Conservation (phyloP, 2,113 vertebrate species). For the Galemys pyrenaicus region DNA sequence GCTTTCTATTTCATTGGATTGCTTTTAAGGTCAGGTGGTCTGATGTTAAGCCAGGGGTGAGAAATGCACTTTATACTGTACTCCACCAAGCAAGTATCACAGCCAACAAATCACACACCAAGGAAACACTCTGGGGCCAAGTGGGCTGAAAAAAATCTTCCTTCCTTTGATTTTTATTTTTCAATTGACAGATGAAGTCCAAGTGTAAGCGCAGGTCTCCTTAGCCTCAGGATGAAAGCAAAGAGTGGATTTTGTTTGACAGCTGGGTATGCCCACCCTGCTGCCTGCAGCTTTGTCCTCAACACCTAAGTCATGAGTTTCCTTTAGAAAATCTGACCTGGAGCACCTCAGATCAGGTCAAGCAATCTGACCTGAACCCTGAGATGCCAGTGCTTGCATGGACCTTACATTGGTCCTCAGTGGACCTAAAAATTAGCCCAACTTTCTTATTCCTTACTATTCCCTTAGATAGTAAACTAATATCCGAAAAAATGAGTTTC, state of each 20-base stretch:
- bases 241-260: neutral
- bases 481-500: neutral
- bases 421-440: neutral
- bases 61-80: neutral
- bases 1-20: neutral
- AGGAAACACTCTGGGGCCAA: neutral
- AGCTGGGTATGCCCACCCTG: neutral
- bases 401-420: neutral
- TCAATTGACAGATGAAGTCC: neutral
- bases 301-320: neutral
- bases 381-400: neutral
- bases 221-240: neutral
- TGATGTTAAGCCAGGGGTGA: neutral
- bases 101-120: slow-evolving; percentile 1
- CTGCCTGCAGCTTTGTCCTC: neutral
- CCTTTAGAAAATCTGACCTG: neutral
- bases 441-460: neutral
- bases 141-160: neutral
- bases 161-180: slow-evolving; percentile 10
- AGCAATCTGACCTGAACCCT: neutral
- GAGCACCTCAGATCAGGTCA: no score
- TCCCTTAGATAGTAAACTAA: neutral
- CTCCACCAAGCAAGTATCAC: neutral
- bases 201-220: neutral
- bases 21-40: neutral